Percentiles rank a stretch among this genome's conserved stretches.
phyloP scores from a whole-genome alignment of 2,888 invertebrate species.

The Apotomis capreana region DNA sequence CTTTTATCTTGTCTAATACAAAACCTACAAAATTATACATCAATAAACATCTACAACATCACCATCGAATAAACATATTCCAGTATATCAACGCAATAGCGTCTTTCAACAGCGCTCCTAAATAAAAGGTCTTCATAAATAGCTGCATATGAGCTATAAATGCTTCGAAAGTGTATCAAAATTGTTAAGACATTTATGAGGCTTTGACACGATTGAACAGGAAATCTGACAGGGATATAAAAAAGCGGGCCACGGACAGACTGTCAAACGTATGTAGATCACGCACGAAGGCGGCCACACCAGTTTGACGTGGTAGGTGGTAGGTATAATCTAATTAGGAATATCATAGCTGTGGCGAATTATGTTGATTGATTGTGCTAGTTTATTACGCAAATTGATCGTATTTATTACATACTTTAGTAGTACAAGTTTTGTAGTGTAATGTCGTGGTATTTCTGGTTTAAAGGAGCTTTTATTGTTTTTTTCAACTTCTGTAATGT shows the following conservation, averaged over 20 bases:
- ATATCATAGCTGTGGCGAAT: background rate
- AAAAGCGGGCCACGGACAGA: conserved; percentile 68
- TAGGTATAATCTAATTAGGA: conserved; percentile 29
- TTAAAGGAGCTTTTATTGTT: too few relatives aligned
- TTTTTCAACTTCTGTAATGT: too few relatives aligned
- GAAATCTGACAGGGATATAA: conserved; percentile 76
- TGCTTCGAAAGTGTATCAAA: conserved; percentile 69
- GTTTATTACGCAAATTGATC: conserved; percentile 7
- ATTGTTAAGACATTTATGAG: conserved; percentile 67
- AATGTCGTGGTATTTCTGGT: background rate
- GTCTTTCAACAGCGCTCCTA: conserved; percentile 5
- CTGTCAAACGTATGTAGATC: conserved; percentile 46
- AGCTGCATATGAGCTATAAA: conserved; percentile 57
- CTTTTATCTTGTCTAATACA: background rate
- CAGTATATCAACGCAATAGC: background rate
- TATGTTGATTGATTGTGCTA: conserved; percentile 3
- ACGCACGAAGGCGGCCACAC: conserved; percentile 19
- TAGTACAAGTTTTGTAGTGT: background rate
- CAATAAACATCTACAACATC: background rate
- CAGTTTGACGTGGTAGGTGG: conserved; percentile 20
- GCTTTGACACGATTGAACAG: conserved; percentile 69
- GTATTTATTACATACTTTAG: background rate
- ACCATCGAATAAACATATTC: conserved; percentile 4
- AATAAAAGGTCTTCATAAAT: conserved; percentile 25
- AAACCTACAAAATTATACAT: background rate